Evolutionary conservation across 2,888 invertebrate genomes (phyloP).

Genomic region (Linnaemya tessellans): DNA sequence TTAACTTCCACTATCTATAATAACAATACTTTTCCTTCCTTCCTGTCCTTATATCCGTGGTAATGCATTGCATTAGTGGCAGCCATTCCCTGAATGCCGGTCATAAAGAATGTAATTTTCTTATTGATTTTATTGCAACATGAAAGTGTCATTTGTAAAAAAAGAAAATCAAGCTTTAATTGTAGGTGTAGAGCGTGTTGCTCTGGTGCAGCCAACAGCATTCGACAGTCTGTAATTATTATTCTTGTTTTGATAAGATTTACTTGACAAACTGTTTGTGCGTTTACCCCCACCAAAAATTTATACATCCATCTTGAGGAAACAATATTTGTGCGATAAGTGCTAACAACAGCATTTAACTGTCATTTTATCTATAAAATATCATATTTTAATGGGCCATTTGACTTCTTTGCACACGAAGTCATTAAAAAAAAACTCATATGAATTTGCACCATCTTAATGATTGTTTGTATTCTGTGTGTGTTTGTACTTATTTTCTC

Average conservation of each 20-base stretch:
- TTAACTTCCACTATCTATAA: too few relatives aligned
- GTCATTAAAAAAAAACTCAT: slow-evolving; percentile 2
- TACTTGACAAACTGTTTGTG: not conserved
- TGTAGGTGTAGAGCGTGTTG: too few relatives aligned
- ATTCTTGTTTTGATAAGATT: not conserved
- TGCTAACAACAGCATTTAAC: slow-evolving; percentile 48
- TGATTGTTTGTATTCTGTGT: slow-evolving; percentile 5
- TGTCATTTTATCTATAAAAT: slow-evolving; percentile 65
- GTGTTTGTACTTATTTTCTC: not conserved
- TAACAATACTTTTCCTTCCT: too few relatives aligned
- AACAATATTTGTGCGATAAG: slow-evolving; percentile 45
- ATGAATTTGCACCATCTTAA: slow-evolving; percentile 39
- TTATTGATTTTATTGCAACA: too few relatives aligned
- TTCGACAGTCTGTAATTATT: too few relatives aligned
- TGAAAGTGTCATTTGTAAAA: too few relatives aligned
- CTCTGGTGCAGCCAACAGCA: too few relatives aligned
- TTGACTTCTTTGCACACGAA: slow-evolving; percentile 25
- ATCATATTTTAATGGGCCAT: slow-evolving; percentile 65
- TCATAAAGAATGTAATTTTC: too few relatives aligned
- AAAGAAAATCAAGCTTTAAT: too few relatives aligned
- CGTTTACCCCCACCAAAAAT: not conserved
- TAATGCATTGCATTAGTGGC: too few relatives aligned
- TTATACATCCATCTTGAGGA: slow-evolving; percentile 5
- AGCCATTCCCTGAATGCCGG: too few relatives aligned
- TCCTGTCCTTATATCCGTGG: too few relatives aligned